Conservation (phyloP, 2,797 vertebrate species). For the Myiotriccus ornatus region DNA sequence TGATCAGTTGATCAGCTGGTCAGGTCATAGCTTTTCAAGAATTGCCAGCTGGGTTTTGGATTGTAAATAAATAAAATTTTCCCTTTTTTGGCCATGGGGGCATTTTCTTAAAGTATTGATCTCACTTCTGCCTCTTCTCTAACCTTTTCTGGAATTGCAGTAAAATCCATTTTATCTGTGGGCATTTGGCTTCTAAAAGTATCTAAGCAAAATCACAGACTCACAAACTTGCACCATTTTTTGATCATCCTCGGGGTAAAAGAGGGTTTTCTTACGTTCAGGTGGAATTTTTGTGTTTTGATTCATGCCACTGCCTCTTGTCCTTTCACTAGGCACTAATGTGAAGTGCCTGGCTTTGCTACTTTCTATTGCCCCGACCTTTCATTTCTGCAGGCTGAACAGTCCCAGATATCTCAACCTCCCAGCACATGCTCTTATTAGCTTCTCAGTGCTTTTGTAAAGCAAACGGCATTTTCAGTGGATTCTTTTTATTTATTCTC, state of each 20-base stretch:
- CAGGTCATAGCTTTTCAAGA: not conserved
- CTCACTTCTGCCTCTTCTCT: not conserved
- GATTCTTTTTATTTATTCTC: not conserved
- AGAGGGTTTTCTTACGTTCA: not conserved
- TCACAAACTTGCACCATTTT: not conserved
- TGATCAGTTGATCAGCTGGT: not conserved
- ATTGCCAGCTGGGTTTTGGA: not conserved
- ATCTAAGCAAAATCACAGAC: not conserved
- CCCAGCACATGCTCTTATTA: accelerated
- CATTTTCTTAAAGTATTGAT: not conserved
- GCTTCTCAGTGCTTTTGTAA: not conserved
- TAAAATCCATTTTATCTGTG: not conserved
- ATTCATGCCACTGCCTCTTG: not conserved
- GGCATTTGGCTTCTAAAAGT: not conserved
- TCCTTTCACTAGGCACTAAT: not conserved
- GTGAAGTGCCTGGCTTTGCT: not conserved
- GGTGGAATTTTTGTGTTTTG: not conserved
- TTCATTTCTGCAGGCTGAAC: not conserved
- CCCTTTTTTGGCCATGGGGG: accelerated
- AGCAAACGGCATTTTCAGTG: not conserved
- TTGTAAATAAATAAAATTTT: not conserved
- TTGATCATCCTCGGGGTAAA: not conserved
- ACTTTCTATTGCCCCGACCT: not conserved
- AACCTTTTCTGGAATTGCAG: not conserved
- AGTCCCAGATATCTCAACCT: not conserved